phyloP scores from a whole-genome alignment of 2,797 vertebrate species.

The Sebastes nivosus region DNA sequence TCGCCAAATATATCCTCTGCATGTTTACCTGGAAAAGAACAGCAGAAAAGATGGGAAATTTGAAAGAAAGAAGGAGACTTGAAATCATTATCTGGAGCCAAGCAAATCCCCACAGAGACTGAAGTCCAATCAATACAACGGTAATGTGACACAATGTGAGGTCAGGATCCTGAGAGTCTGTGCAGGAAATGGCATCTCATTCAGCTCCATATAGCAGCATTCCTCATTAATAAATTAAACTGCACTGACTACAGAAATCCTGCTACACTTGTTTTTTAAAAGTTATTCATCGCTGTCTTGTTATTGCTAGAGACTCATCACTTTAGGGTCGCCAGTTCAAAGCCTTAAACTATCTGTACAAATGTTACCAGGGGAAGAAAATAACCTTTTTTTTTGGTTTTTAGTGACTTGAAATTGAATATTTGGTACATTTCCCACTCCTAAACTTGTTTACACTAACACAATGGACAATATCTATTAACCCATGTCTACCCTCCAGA shows the following conservation, averaged over 20 bases:
- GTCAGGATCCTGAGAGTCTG: not conserved
- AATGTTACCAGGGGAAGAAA: not conserved
- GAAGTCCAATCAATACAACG: conserved; percentile 48
- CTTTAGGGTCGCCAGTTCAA: not conserved
- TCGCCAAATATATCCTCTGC: conserved; percentile 99
- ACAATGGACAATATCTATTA: not conserved
- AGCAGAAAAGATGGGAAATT: not conserved
- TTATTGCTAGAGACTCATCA: not conserved
- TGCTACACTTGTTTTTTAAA: not conserved
- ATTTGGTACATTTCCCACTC: not conserved
- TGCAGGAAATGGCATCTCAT: conserved; percentile 53
- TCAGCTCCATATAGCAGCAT: conserved; percentile 23
- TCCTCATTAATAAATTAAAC: conserved; percentile 46
- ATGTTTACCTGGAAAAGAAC: conserved; percentile 89
- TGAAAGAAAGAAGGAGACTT: conserved; percentile 29
- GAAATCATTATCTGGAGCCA: conserved; percentile 46
- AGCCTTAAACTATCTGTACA: not conserved
- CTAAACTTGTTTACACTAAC: no score
- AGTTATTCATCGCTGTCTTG: not conserved
- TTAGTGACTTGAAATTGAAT: not conserved
- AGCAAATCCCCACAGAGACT: conserved; percentile 29
- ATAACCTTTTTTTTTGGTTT: not conserved
- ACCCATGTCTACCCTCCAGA: not conserved
- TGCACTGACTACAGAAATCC: conserved; percentile 11
- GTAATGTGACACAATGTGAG: conserved; percentile 62